Evolutionary conservation across 1,140 invertebrate genomes (phyloP).

Genomic region (Danaus plexippus): DNA sequence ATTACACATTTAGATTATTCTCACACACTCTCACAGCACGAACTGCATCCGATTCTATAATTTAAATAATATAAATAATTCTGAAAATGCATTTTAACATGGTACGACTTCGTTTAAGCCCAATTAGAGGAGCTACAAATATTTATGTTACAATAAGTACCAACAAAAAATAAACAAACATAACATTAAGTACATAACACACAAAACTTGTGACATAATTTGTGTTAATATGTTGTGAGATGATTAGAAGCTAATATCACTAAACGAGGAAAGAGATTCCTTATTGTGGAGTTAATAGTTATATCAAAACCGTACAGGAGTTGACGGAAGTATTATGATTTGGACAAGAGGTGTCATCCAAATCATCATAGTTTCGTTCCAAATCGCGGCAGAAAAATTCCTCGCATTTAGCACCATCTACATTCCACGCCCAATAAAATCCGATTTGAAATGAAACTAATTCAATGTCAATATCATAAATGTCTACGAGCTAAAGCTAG

Average conservation of each 20-base stretch:
- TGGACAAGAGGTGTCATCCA: slow-evolving; percentile 66
- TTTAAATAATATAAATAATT: slow-evolving; percentile 68
- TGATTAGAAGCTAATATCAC: slow-evolving; percentile 70
- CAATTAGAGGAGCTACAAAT: slow-evolving; percentile 29
- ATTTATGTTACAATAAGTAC: slow-evolving; percentile 58
- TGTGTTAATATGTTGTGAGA: slow-evolving; percentile 60
- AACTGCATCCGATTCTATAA: slow-evolving; percentile 55
- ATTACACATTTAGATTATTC: slow-evolving; percentile 55
- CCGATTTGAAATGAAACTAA: slow-evolving; percentile 65
- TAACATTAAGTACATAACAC: slow-evolving; percentile 63
- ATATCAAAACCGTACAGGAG: slow-evolving; percentile 28
- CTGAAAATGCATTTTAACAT: slow-evolving; percentile 68
- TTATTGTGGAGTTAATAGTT: slow-evolving; percentile 43
- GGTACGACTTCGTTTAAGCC: slow-evolving; percentile 59
- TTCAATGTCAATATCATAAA: slow-evolving; percentile 30
- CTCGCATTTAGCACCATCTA: slow-evolving; percentile 46
- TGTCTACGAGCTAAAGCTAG: slow-evolving; percentile 35
- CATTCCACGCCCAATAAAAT: slow-evolving; percentile 24
- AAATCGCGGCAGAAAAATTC: slow-evolving; percentile 40
- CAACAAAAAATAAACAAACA: slow-evolving; percentile 60
- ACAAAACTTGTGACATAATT: slow-evolving; percentile 64
- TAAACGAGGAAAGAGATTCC: slow-evolving; percentile 66
- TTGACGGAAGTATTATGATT: slow-evolving; percentile 42
- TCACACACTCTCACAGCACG: slow-evolving; percentile 63
- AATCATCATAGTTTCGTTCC: slow-evolving; percentile 60